Evolutionary conservation across 1,140 invertebrate species (phyloP), one percentile per base, ranked within the genome.

Genomic region (Acromyrmex charruanus): DNA sequence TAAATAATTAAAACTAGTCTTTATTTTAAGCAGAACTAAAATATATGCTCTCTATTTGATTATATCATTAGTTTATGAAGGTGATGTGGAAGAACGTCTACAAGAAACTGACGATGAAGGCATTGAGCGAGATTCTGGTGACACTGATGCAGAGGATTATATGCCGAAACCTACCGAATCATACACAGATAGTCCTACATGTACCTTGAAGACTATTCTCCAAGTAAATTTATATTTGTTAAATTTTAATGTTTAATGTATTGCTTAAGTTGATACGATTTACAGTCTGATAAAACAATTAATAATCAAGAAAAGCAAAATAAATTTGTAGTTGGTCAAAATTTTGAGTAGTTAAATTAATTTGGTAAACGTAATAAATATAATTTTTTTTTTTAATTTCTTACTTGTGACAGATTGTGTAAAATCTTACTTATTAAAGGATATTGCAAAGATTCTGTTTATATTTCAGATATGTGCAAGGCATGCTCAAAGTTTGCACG

Each of bases 41-140:
- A 53, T 12, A 44, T 44, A 44, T 65, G 1, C 3, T 31, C 28
- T 31, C 9, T 39, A 39, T 77, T 44, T 68, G 2, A 66, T 85
- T 77, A 16, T 0, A 55, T 55, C 39, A 63, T 18, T 77, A 90
- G 89, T 49, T 71, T 81, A 44, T 0, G 88, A 87, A 61, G 53
- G 35, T 3, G 91, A 92, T 88, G 75, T 85, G 61, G 92, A 95
- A 86, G 92, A 94, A 91, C 91, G 88, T 82, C 93, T 95, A 65
- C 96, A 96, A 74, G 98, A 98, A 95, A 97, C 97, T 0, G 98
- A 98, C 89, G 98, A 99, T 94, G 98, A 99, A 95, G 98, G 98
- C 63, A 98, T 99, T 90, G 98, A 98, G 95, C 96, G 98, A 88
- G 98, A 98, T 95, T 97, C 98, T 1, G 97, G 97, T 75, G 98